phyloP scores from a whole-genome alignment of 2,797 vertebrate species.

The Loris lydekkerianus region DNA sequence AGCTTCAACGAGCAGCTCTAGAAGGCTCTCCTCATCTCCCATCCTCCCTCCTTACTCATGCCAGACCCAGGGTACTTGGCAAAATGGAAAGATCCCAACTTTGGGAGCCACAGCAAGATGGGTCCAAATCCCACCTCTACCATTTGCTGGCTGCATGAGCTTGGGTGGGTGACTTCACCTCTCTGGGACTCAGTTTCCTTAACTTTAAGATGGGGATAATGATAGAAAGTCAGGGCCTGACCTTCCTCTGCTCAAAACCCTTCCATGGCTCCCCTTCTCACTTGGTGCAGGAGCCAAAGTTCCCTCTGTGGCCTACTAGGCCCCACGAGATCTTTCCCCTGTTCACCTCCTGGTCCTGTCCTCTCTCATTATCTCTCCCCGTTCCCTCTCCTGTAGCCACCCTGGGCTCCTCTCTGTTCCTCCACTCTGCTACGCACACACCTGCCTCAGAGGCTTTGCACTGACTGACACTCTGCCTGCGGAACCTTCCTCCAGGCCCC shows the following conservation, averaged over 20 bases:
- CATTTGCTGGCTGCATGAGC: not conserved
- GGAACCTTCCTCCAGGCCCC: not conserved
- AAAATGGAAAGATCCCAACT: not conserved
- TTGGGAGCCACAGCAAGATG: not conserved
- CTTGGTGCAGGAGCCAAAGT: not conserved
- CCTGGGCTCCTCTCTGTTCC: not conserved
- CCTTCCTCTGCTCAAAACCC: not conserved
- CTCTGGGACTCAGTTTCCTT: not conserved
- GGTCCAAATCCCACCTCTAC: not conserved
- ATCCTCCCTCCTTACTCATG: not conserved
- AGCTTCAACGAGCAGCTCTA: not conserved
- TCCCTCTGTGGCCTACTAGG: not conserved
- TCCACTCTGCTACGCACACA: not conserved
- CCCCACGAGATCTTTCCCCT: rapidly evolving
- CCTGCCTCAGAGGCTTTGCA: constrained; percentile 1
- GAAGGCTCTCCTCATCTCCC: rapidly evolving
- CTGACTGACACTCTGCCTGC: not conserved
- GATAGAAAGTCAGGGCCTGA: not conserved
- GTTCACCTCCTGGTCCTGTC: not conserved
- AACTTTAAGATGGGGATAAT: not conserved
- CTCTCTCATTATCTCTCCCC: not conserved
- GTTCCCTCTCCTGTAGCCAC: not conserved
- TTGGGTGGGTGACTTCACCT: not conserved
- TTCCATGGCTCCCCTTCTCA: not conserved
- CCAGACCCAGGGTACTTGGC: not conserved